Evolutionary conservation across 2,888 invertebrate genomes (phyloP).

Genomic region (Drosophila emarginata): DNA sequence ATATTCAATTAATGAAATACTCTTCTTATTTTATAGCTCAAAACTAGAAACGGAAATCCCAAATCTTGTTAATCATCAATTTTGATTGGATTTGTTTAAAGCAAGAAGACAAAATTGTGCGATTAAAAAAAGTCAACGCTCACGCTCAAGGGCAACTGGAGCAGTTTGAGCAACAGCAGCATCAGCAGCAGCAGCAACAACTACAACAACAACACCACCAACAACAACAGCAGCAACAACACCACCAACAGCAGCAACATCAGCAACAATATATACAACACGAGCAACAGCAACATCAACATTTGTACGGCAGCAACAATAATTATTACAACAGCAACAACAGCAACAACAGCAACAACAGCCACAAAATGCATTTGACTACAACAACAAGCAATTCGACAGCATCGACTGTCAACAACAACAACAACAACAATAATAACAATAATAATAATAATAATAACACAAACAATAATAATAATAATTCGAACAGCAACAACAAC

Average conservation of each 20-base stretch:
- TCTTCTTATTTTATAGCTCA: constrained; percentile 11
- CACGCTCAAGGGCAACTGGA: constrained; percentile 76
- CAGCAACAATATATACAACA: constrained; percentile 40
- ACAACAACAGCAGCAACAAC: constrained; percentile 47
- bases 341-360: constrained; percentile 62
- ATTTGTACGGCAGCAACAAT: constrained; percentile 20
- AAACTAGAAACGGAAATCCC: not conserved
- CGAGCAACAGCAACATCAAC: constrained; percentile 30
- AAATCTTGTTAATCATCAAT: not conserved
- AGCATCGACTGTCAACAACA: constrained; percentile 72
- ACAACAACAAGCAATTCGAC: constrained; percentile 67
- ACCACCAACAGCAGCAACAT: constrained; percentile 48
- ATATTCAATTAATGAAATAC: not conserved
- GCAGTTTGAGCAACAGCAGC: constrained; percentile 70
- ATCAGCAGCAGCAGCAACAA: constrained; percentile 29
- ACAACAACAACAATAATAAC: constrained; percentile 65
- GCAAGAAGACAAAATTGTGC: constrained; percentile 68
- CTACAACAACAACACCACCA: constrained; percentile 36
- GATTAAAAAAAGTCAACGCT: constrained; percentile 73
- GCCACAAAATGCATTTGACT: constrained; percentile 79
- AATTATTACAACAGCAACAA: constrained; percentile 23
- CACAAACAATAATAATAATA: constrained; percentile 62
- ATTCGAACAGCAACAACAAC: constrained; percentile 64
- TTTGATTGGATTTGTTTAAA: constrained; percentile 1
- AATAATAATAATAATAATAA: constrained; percentile 34